Percentiles rank a stretch among this genome's conserved stretches.
Conservation (phyloP, 2,888 invertebrate genomes). For the Plemyria rubiginata region DNA sequence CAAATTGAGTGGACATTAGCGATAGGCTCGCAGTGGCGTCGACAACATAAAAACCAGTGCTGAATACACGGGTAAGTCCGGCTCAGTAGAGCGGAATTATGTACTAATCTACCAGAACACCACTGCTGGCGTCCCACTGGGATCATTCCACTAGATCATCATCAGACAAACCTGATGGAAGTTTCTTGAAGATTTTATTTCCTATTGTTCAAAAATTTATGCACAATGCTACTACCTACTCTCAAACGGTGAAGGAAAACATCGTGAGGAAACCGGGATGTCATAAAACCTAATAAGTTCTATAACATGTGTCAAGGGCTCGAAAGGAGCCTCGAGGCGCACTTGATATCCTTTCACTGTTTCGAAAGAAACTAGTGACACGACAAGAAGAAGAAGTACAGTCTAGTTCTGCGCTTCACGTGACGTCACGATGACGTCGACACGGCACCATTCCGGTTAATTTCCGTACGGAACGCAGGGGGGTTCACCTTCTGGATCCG, state of each 20-base stretch:
- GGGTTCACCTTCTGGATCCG: slow-evolving; percentile 13
- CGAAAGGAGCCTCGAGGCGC: too few relatives aligned
- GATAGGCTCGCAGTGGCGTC: too few relatives aligned
- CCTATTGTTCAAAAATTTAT: too few relatives aligned
- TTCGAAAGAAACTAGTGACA: too few relatives aligned
- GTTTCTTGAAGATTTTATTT: too few relatives aligned
- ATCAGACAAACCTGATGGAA: not conserved
- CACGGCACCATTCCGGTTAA: slow-evolving; percentile 32
- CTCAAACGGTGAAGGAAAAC: too few relatives aligned
- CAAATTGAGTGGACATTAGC: too few relatives aligned
- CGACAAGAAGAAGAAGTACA: not conserved
- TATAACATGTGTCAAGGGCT: too few relatives aligned
- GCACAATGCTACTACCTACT: too few relatives aligned
- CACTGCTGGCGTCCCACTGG: slow-evolving; percentile 1
- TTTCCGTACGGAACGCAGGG: slow-evolving; percentile 29
- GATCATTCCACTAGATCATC: not conserved
- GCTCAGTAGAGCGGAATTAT: slow-evolving; percentile 12
- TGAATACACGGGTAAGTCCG: not conserved
- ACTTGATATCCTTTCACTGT: too few relatives aligned
- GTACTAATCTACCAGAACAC: slow-evolving; percentile 4
- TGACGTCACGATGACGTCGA: slow-evolving; percentile 31
- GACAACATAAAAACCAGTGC: not conserved
- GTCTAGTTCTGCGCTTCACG: slow-evolving; percentile 7
- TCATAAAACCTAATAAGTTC: too few relatives aligned
- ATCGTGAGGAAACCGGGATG: too few relatives aligned